Evolutionary conservation across 2,888 invertebrate species (phyloP), one percentile per base, ranked within the genome.

Genomic region (Leptinotarsa rubiginosa): DNA sequence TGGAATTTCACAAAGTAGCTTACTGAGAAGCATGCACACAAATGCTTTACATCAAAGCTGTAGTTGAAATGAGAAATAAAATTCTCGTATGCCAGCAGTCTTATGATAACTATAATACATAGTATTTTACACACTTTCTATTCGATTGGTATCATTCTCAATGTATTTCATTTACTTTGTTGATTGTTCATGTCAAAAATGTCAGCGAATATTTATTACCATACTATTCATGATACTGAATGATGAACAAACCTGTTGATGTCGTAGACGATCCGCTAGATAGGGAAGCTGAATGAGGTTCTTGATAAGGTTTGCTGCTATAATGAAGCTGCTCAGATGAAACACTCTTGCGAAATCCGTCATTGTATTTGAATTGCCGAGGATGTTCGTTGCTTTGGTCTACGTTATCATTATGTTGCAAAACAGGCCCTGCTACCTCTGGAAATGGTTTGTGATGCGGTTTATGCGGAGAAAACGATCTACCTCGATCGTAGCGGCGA

Each of bases 401-500:
- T 18, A 54, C 12, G 20, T 15, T 20, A 31, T 13, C 41, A 12
- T 15, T 16, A 5, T 54, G 47, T 49, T 67, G 54, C 20, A 65
- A 25, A 22, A 64, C 13, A 41, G 74, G 65, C 65, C 68, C 59
- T 65, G 49, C 70, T 1, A 68, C 75, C 18, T 70, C 56, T 15
- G 50, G 74, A 13, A 69, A 20, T 59, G 65, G 74, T 70, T 69
- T 79, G 69, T 78, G 75, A 47, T 74, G 69, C 72, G 73, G 69
- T 73, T 82, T 84, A 16, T 86, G 87, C 13, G 88, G 88, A 16
- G 87, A 87, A 76, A 86, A 87, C 10, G 88, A 88, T 64, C 87
- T 80, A 16, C 87, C 86, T 68, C 87, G 78, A 68, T 84, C 84
- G 73, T 82, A 56, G 1, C 54, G 68, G 69, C 81, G 78, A 59